These are phyloP conservation scores for Pseudochirops corinnae DNA, from an alignment of 2,797 vertebrate genomes.

Conservation along the genomic window DNA sequence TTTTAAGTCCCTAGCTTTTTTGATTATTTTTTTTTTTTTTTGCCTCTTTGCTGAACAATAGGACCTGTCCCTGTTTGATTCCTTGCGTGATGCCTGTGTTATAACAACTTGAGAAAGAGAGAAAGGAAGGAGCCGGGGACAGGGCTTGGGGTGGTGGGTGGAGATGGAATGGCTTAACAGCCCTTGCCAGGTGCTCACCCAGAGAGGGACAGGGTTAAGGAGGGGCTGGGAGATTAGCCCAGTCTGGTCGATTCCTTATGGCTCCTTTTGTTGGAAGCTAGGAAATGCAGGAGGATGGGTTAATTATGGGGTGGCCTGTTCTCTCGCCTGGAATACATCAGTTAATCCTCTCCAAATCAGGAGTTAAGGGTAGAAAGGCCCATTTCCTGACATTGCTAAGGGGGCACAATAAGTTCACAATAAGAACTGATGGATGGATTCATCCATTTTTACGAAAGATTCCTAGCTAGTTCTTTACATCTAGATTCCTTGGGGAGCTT, in stretches of 20 bases:
- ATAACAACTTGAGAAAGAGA: slow-evolving; percentile 62
- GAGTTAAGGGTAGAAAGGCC: background rate
- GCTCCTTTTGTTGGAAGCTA: slow-evolving; percentile 66
- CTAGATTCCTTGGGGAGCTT: background rate
- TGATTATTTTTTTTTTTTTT: slow-evolving; percentile 64
- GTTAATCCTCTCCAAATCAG: background rate
- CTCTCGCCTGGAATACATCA: slow-evolving; percentile 6
- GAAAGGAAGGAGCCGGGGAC: slow-evolving; percentile 25
- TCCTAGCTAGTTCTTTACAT: background rate
- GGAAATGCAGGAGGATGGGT: slow-evolving; percentile 57
- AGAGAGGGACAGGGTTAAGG: slow-evolving; percentile 43
- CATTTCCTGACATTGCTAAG: slow-evolving; percentile 42
- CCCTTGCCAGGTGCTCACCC: slow-evolving; percentile 44
- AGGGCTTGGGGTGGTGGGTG: background rate
- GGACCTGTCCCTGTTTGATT: slow-evolving; percentile 72
- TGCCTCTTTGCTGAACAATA: slow-evolving; percentile 63
- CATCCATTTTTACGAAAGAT: slow-evolving; percentile 17
- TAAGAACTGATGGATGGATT: background rate
- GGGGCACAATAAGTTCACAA: background rate
- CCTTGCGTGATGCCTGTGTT: slow-evolving; percentile 29
- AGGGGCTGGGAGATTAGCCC: slow-evolving; percentile 64
- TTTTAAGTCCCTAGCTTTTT: slow-evolving; percentile 74
- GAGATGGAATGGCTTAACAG: slow-evolving; percentile 68
- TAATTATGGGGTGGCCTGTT: slow-evolving; percentile 50
- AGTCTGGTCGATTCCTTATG: slow-evolving; percentile 48